Base-by-base conservation (phyloP, 1,140 invertebrate genomes). In the Venustaconcha ellipsiformis region DNA sequence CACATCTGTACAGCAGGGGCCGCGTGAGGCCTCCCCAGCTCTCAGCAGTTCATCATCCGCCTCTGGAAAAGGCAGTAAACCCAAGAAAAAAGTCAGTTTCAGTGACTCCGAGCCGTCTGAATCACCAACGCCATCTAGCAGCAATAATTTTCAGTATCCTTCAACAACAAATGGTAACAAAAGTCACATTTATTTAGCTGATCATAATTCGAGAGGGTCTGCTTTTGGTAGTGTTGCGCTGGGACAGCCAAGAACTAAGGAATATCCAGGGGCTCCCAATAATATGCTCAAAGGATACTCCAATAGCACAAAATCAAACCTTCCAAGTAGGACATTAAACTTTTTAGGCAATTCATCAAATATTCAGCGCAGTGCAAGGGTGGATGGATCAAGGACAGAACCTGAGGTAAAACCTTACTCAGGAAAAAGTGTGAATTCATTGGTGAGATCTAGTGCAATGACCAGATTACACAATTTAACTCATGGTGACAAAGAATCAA, bases 21-120 rank as follows among this genome's bases (percentile, higher is more conserved):
- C 60, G 62, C 56, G 72, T 1, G 72, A 74, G 48, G 62, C 69
- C 0, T 74, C 72, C 14, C 78, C 78, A 55, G 72, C 69, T 15
- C 57, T 74, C 14, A 74, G 68, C 14, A 73, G 68, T 13, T 67
- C 63, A 26, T 76, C 78, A 67, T 70, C 74, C 48, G 56, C 73
- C 14, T 72, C 70, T 14, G 65, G 74, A 14, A 75, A 55, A 69
- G 72, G 72, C 66, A 68, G 72, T 13, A 74, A 72, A 18, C 75
- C 67, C 59, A 79, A 82, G 64, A 83, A 82, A 60, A 78, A 80
- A 73, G 82, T 85, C 14, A 83, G 81, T 60, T 82, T 85, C 66
- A 83, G 79, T n/a, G 81, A 81, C 65, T 86, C 83, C 57, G 84
- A 86, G 58, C 78, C 81, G 17, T 67, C 71, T 4, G 74, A 77